Base-by-base conservation (phyloP, 2,888 invertebrate species). In the Polymixis lichenea region DNA sequence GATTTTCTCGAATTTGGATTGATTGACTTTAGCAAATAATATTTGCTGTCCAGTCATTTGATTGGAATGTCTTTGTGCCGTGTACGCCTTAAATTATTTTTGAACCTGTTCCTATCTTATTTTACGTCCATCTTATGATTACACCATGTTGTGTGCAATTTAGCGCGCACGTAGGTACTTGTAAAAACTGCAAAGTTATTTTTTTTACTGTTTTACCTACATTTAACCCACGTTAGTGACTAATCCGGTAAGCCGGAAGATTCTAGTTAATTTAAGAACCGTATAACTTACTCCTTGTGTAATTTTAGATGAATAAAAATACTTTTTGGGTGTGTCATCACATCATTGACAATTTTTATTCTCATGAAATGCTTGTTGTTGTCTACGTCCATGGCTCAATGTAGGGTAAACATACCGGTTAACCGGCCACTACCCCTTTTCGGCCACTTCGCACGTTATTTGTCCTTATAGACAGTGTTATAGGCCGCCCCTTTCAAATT, bases 31-130 rank as follows among this genome's bases (percentile, higher is more conserved):
- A 32, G 28, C 51, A 60, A 58, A 71, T 82, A 58, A 71, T 82
- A 66, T 77, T 76, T 62, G 46, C 32, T 13, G 72, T 58, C 67
- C 60, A 86, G 49, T 83, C 78, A 85, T 71, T 43, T 53, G 22
- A 78, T 67, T 78, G 87, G 85, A 85, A 86, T 86, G 77, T 73
- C 72, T 87, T 82, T 80, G 86, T 82, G 46, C 60, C 62, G 43
- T 46, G 9, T 83, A 38, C 7, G 60, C 9, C 19, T n/a, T 19
- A 38, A 53, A 38, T 38, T 22, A 71, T 17, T 72, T 56, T 67
- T n/a, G 2, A 55, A 38, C 15, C 8, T 22, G 9, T 49, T 28
- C 13, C 1, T 38, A 53, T 49, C 22, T 6, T 43, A 60, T 43
- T 56, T 25, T n/a, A 15, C 32, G 55, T 17, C 17, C 22, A 67